Base-by-base conservation (phyloP, 2,113 vertebrate genomes). In the Patagioenas fasciata region DNA sequence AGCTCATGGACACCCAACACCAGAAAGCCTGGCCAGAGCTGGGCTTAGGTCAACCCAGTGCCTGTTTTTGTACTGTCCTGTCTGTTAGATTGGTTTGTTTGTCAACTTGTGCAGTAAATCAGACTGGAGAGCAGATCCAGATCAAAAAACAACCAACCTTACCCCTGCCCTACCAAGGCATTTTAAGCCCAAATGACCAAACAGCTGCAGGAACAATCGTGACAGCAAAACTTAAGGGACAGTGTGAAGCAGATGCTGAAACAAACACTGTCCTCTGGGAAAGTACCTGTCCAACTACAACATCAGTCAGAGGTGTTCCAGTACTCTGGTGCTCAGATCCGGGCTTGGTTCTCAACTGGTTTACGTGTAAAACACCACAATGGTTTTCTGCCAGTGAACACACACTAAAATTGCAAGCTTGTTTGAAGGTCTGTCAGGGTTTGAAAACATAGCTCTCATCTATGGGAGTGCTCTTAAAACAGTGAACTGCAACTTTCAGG, bases 11-110 rank as follows among this genome's bases (percentile, higher is more conserved):
- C 26, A 51, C 42, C 51, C 47, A 54, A 36, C 1, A 1, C 16
- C 1, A 9, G 25, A 21, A 25, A 50, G 69, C 24, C 50, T 23
- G 24, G 29, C 19, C 25, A 25, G 26, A 51, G 58, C 1, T 15
- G 7, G 31, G 58, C 20, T 73, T 42, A 67, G 36, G 26, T 23
- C 18, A 90, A 66, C 7, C 28, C 32, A 34, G 34, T 0, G 0
- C 3, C 56, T 57, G 24, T 56, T 80, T 77, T 65, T 10, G 80
- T 40, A 5, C 47, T 60, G 19, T 28, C 21, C 65, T 20, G 11
- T 70, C 51, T 10, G 10, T n/a, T 0, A 70, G 28, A 40, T n/a
- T 16, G 14, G n/a, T 50, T 85, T 57, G 51, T 28, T 64, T 54
- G n/a, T 56, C 28, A 15, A 56, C 19, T 53, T 42, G 19, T n/a